Evolutionary conservation across 2,113 vertebrate genomes (phyloP), one percentile per base, ranked within the genome.

Genomic region (Pipa parva): DNA sequence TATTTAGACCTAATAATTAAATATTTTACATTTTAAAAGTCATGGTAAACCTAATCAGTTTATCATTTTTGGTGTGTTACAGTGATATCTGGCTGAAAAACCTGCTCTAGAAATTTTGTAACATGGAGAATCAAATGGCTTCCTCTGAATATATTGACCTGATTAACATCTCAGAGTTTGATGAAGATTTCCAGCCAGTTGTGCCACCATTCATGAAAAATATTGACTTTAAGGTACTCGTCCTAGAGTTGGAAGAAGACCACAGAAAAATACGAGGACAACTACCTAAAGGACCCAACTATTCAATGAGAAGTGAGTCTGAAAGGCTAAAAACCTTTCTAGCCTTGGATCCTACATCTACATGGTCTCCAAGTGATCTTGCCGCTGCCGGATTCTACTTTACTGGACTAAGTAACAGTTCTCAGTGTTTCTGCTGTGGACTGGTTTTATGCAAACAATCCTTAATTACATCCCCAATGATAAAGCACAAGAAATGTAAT

Each of bases 391-490:
- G 74, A 2, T 75, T 79, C 54, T 76, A 39, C 13, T 6, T 28
- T 31, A 78, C 11, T 0, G 11, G 20, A 4, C 15, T 72, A 17
- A 61, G 71, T 26, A 10, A 33, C 13, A 51, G 56, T 0, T 1
- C 63, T 15, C 65, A 72, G 21, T 78, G 73, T 17, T 75, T 71
- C 59, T 78, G 65, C 63, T 75, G 73, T 36, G 71, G 71, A 7
- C 39, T 75, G 1, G 51, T 75, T 28, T 33, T 79, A 22, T 71
- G 64, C 17, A 7, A 17, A 8, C 52, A 3, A 0, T 33, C 56
- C 3, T 0, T 60, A n/a, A 50, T 10, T 11, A 12, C 0, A 1
- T 17, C 54, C 1, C 68, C 31, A 2, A 31, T 50, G 1, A 6
- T 18, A 5, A 21, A 46, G 9, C 74, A 76, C 17, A 50, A 26